These are phyloP conservation scores for Maniola jurtina DNA, from an alignment of 1,140 invertebrate genomes.

Conservation along the genomic window DNA sequence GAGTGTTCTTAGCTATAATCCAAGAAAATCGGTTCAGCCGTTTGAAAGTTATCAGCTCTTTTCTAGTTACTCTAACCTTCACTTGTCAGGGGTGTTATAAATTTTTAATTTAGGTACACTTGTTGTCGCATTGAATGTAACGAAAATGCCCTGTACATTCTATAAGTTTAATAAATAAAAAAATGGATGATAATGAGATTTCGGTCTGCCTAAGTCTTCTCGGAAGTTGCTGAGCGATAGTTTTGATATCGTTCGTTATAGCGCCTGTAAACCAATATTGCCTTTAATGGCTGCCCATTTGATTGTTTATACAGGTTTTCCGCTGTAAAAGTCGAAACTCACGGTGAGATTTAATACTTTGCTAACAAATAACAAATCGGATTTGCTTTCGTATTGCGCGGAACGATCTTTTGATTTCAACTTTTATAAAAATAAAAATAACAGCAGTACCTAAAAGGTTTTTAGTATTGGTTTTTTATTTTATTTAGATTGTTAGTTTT, in stretches of 20 bases:
- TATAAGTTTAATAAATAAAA: too few relatives aligned
- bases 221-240: constrained; percentile 28
- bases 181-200: too few relatives aligned
- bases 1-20: too few relatives aligned
- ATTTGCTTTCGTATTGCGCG: constrained; percentile 3
- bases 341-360: constrained; percentile 32
- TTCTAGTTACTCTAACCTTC: too few relatives aligned
- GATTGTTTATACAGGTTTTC: constrained; percentile 43
- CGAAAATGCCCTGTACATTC: too few relatives aligned
- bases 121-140: too few relatives aligned
- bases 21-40: too few relatives aligned
- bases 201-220: neutral
- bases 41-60: too few relatives aligned
- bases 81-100: too few relatives aligned
- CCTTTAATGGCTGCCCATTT: constrained; percentile 40
- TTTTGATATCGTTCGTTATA: constrained; percentile 42
- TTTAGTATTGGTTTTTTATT: neutral
- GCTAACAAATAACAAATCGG: constrained; percentile 33
- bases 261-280: constrained; percentile 44
- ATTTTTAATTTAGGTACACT: too few relatives aligned
- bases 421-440: neutral
- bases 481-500: too few relatives aligned
- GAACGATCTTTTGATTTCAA: constrained; percentile 10
- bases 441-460: neutral
- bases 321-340: constrained; percentile 26